These are phyloP conservation scores for Aythya baeri DNA, from an alignment of 2,113 vertebrate species.

Conservation along the genomic window DNA sequence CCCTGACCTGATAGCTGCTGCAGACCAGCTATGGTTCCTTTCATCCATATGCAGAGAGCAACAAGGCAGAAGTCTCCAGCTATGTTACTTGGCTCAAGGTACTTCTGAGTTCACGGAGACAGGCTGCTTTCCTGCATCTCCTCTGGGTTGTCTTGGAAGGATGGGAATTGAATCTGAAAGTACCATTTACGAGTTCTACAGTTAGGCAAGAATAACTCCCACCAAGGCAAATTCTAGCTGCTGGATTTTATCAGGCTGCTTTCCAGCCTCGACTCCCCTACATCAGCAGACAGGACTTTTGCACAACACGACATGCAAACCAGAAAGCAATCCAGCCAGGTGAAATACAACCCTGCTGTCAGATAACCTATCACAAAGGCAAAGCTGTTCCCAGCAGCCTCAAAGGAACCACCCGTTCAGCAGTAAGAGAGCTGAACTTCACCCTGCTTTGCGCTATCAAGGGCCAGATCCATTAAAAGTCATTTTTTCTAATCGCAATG, in stretches of 20 bases:
- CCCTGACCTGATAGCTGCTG: neutral
- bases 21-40: neutral
- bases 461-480: neutral
- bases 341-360: neutral
- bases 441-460: neutral
- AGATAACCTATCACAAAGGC: neutral
- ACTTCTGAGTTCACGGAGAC: accelerated
- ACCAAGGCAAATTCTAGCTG: neutral
- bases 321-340: neutral
- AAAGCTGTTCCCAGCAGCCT: neutral
- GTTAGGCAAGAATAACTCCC: neutral
- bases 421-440: neutral
- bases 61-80: neutral
- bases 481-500: neutral
- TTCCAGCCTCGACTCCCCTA: neutral
- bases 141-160: neutral
- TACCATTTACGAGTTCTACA: neutral
- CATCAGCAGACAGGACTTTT: neutral
- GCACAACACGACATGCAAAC: accelerated
- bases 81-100: neutral
- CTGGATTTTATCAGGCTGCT: neutral
- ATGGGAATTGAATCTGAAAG: neutral
- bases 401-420: neutral
- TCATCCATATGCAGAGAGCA: accelerated
- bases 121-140: neutral